Evolutionary conservation across 1,140 invertebrate genomes (phyloP), one percentile per base, ranked within the genome.

Genomic region (Brachionus plicatilis): DNA sequence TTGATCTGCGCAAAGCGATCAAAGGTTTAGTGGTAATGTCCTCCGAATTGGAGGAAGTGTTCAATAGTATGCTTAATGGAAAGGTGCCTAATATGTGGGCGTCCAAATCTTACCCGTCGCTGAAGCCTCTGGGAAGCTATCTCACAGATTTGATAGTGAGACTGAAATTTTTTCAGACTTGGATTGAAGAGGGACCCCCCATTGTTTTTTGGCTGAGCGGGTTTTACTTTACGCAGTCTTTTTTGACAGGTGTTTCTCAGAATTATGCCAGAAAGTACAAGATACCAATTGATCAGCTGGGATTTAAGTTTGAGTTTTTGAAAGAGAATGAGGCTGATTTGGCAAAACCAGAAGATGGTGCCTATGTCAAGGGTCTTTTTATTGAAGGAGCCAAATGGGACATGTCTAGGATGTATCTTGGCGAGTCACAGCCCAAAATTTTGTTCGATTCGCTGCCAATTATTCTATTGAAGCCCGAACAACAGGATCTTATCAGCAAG

Each of bases 351-450:
- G 90, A 90, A 60, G 90, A 91, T 87, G 91, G 91, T 89, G 84
- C 41, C 14, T 82, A 60, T n/a, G 47, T 85, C 3, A 82, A 56
- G 86, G 96, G 96, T 20, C 90, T 98, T 17, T 98, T 95, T 88
- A 90, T 98, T 11, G 96, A 98, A 91, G 96, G 96, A 17, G 96
- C 96, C 0, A 94, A 94, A 0, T 91, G 97, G 87, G 96, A 98
- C 89, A 92, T 82, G 20, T 68, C 86, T 20, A 84, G 47, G 27
- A 86, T 29, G 43, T 78, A 1, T 37, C 33, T 85, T 14, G 72
- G 43, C 8, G 84, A 85, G 41, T 65, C 72, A 66, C 29, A 56
- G 37, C 37, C 72, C 0, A 89, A 89, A 85, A 87, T 89, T 24
- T 79, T 89, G 29, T 88, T 88, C 72, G 86, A 87, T 29, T 37